Evolutionary conservation across 2,797 vertebrate species (phyloP).

Genomic region (Takifugu rubripes): DNA sequence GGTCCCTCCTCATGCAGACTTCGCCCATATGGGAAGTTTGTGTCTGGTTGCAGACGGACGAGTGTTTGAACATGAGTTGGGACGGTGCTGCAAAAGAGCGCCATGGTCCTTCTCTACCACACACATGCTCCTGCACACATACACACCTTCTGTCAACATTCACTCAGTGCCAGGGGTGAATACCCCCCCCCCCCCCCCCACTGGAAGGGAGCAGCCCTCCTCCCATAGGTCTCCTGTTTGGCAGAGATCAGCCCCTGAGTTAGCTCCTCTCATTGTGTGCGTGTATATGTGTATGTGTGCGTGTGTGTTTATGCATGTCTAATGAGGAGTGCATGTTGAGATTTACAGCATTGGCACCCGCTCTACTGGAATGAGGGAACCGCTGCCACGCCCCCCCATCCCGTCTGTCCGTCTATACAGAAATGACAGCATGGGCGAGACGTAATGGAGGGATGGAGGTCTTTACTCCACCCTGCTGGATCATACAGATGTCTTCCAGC

Average conservation of each 20-base stretch:
- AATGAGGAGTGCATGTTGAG: no score
- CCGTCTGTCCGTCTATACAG: no score
- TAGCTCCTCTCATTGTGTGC: background rate
- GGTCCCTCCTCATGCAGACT: no score
- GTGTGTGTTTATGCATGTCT: no score
- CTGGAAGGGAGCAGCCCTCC: conserved; percentile 52
- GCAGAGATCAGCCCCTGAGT: conserved; percentile 26
- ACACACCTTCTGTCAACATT: conserved; percentile 52
- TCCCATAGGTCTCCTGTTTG: conserved; percentile 52
- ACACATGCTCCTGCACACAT: conserved; percentile 21
- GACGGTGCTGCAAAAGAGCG: conserved; percentile 14
- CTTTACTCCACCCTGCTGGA: no score
- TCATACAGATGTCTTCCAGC: no score
- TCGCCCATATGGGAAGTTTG: no score
- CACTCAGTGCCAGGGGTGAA: conserved; percentile 46
- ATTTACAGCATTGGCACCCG: no score
- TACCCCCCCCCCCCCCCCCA: conserved; percentile 18
- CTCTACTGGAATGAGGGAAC: no score
- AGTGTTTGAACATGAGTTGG: conserved; percentile 14
- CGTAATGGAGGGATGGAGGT: no score
- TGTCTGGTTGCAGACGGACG: no score
- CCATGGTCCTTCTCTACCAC: background rate
- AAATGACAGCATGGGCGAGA: no score
- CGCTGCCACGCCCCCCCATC: background rate
- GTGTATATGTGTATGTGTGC: background rate